Evolutionary conservation across 2,797 vertebrate genomes (phyloP).

Genomic region (Crenuchus spilurus): DNA sequence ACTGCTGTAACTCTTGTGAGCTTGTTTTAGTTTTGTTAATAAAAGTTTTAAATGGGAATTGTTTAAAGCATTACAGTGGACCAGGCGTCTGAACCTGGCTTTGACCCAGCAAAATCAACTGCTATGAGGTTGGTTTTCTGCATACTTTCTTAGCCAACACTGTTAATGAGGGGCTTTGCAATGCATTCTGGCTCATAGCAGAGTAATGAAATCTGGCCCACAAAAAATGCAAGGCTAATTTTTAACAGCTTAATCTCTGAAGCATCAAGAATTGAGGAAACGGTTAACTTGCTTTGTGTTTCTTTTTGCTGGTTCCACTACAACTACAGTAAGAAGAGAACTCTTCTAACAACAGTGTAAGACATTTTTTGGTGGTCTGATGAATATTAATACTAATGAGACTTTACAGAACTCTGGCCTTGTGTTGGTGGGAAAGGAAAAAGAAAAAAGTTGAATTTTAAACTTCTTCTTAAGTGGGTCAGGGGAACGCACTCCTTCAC

Average conservation of each 20-base stretch:
- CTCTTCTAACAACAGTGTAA: constrained; percentile 2
- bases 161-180: constrained; percentile 29
- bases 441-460: constrained; percentile 5
- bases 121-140: constrained; percentile 23
- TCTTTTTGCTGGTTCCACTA: background rate
- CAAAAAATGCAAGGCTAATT: constrained; percentile 51
- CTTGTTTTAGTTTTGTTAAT: constrained; percentile 41
- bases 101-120: constrained; percentile 39
- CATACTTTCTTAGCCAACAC: constrained; percentile 40
- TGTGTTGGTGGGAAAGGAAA: background rate
- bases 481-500: constrained; percentile 19
- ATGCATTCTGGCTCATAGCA: constrained; percentile 35
- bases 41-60: constrained; percentile 9
- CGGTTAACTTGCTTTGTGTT: background rate
- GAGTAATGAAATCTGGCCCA: constrained; percentile 33
- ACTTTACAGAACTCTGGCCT: background rate
- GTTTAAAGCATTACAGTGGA: background rate
- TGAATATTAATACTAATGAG: constrained; percentile 26
- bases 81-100: constrained; percentile 14
- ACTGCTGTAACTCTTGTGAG: background rate
- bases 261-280: constrained; percentile 36
- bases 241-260: constrained; percentile 49
- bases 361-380: background rate
- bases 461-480: constrained; percentile 19
- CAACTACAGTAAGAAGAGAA: background rate